Base-by-base conservation (phyloP, 2,888 invertebrate genomes). In the Candidula unifasciata region DNA sequence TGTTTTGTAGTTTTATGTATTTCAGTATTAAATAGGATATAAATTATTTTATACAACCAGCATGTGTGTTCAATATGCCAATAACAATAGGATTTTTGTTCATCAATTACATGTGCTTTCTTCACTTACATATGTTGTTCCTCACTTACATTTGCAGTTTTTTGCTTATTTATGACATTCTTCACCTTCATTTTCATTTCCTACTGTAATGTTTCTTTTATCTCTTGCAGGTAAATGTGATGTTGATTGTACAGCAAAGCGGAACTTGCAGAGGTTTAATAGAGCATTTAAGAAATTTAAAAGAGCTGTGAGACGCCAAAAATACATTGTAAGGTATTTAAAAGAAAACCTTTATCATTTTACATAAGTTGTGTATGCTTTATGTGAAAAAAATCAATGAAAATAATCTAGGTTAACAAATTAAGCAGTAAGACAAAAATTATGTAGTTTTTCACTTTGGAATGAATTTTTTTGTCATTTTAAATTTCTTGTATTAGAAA, bases 221-320 rank as follows among this genome's bases (percentile, higher is more conserved):
- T 24, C 21, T 18, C 21, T 0, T 54, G 0, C 88, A 92, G 93
- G 88, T 27, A 89, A 87, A 44, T 93, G 93, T 88, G 90, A 93
- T 86, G 87, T 91, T 21, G 87, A 87, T 5, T 93, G 93, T 83
- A 87, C 89, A 73, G 86, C 89, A 44, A 90, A 90, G 74, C 87
- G 91, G 82, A 91, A 91, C 64, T 89, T 90, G 80, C 88, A 89
- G 76, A 87, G 89, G 74, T 86, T 93, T 83, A 92, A 92, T 86
- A 90, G 91, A 84, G 89, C 90, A 10, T 88, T 92, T 30, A 92
- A 91, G 80, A 89, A 88, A 69, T 79, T 79, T 79, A 79, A 68
- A 79, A 37, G 66, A 35, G 66, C 79, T 79, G 68, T 79, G 18
- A 68, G 18, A n/a, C 66, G 80, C 30, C 71, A 81, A 30, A 73